These are phyloP conservation scores for Euplagia quadripunctaria DNA, from an alignment of 2,888 invertebrate genomes.

Conservation along the genomic window DNA sequence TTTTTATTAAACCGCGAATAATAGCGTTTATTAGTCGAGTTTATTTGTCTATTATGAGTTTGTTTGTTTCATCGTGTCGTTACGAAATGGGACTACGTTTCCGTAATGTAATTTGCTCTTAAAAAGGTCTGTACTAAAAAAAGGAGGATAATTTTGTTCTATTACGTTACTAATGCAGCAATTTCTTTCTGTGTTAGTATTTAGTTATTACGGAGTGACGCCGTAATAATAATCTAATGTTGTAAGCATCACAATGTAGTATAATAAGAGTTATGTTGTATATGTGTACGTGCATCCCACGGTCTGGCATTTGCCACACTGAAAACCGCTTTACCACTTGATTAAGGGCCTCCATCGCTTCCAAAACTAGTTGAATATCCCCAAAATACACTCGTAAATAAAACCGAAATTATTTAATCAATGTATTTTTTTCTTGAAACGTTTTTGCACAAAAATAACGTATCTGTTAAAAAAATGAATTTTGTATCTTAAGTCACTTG, in stretches of 20 bases:
- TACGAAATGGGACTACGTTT: background rate
- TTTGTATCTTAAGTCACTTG: too few relatives aligned
- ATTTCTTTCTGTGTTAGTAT: background rate
- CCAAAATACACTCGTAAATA: too few relatives aligned
- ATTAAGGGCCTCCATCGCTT: too few relatives aligned
- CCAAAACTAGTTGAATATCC: too few relatives aligned
- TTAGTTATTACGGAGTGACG: background rate
- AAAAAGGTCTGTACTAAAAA: background rate
- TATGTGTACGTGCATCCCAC: too few relatives aligned
- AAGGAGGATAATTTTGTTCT: background rate
- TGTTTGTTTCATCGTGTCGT: background rate
- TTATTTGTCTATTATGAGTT: background rate
- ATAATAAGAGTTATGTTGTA: too few relatives aligned
- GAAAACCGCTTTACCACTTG: too few relatives aligned
- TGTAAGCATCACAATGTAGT: background rate
- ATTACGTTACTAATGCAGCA: background rate
- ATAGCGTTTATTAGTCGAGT: background rate
- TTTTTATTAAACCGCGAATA: background rate
- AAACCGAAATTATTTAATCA: too few relatives aligned
- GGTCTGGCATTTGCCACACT: too few relatives aligned
- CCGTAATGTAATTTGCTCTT: background rate
- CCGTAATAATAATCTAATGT: background rate
- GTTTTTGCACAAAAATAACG: too few relatives aligned
- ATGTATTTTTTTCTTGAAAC: too few relatives aligned
- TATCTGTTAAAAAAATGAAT: too few relatives aligned